A percentile compares a stretch with the other conserved stretches of the same genome.
Evolutionary conservation across 1,140 invertebrate species (phyloP).

Genomic region (Dolichoris vasculosae): DNA sequence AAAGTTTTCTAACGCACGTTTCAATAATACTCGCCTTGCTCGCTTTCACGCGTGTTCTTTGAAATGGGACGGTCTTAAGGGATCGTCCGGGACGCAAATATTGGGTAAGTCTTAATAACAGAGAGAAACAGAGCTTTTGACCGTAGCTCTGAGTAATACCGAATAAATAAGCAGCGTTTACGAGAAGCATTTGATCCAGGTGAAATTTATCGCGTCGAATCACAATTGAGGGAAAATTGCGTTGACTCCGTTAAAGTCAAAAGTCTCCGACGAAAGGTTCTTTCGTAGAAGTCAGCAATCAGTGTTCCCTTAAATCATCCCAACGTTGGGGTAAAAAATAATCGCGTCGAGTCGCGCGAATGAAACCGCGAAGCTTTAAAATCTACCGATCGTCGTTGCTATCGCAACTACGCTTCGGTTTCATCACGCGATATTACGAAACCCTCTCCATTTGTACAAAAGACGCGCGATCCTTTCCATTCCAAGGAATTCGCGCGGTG

Average conservation of each 20-base stretch:
- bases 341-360: too few relatives aligned
- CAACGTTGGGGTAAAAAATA: background rate
- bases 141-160: background rate
- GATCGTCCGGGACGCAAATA: background rate
- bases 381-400: constrained; percentile 39
- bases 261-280: too few relatives aligned
- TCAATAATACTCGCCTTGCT: background rate
- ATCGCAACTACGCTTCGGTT: background rate
- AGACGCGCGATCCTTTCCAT: background rate
- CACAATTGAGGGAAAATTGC: background rate
- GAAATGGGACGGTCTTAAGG: background rate
- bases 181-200: background rate
- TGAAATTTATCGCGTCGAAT: background rate
- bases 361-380: background rate
- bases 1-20: background rate
- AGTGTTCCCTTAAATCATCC: constrained; percentile 8
- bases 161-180: background rate
- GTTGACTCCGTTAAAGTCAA: background rate
- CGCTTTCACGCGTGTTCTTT: too few relatives aligned
- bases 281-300: background rate
- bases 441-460: background rate
- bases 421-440: background rate
- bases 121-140: background rate
- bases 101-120: background rate
- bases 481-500: background rate